phyloP scores from a whole-genome alignment of 2,888 invertebrate genomes.

The Lithophane semibrunnea region DNA sequence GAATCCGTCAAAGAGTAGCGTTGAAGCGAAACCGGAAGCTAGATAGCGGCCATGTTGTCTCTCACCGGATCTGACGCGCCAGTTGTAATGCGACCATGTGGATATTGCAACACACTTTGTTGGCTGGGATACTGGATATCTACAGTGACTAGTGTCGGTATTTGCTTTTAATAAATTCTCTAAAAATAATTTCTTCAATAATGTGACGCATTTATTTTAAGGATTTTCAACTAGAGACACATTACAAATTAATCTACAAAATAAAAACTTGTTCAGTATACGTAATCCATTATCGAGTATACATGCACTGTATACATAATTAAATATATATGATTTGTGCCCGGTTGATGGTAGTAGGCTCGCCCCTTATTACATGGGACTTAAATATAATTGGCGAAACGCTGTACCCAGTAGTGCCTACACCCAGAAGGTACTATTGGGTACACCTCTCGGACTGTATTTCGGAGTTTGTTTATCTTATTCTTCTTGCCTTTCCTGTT shows the following conservation, averaged over 20 bases:
- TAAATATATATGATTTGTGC: background rate
- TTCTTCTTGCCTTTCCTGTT: too few species aligned
- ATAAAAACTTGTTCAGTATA: background rate
- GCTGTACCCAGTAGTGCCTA: too few species aligned
- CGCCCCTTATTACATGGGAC: background rate
- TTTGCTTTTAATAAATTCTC: constrained; percentile 14
- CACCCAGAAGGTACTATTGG: background rate
- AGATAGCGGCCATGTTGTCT: constrained; percentile 64
- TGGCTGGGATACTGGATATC: constrained; percentile 35
- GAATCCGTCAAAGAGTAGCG: constrained; percentile 50
- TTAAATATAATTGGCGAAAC: background rate
- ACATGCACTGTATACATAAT: background rate
- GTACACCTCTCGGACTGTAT: too few species aligned
- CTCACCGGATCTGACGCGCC: constrained; percentile 62
- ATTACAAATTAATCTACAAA: background rate
- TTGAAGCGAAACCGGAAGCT: constrained; percentile 58
- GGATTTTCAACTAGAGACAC: background rate
- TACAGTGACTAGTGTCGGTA: constrained; percentile 3
- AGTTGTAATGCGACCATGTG: constrained; percentile 51
- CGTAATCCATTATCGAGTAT: too few species aligned
- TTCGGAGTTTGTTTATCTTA: too few species aligned
- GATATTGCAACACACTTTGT: constrained; percentile 56
- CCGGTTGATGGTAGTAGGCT: background rate
- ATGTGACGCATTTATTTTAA: background rate
- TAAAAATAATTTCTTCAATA: background rate